Percentiles rank a stretch among this genome's conserved stretches.
Conservation (phyloP, 30 jellyfish, hydroid and myxozoan species). For the Hydra vulgaris region DNA sequence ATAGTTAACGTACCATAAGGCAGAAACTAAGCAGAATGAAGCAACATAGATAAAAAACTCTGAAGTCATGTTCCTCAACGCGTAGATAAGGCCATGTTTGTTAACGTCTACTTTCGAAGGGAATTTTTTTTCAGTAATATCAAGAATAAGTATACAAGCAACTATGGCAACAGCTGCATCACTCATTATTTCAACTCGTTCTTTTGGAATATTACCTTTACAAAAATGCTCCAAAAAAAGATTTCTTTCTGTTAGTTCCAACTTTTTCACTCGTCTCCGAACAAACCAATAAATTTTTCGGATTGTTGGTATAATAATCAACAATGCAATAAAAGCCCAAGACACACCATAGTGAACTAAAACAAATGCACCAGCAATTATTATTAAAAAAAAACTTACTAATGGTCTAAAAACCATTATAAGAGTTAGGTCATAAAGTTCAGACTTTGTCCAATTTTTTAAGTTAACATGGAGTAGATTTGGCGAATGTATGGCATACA, state of each 20-base stretch:
- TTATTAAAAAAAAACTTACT: background rate
- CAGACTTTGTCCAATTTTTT: conserved; percentile 14
- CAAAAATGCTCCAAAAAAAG: conserved; percentile 3
- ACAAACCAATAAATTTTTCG: conserved; percentile 11
- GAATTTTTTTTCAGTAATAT: conserved; percentile 22
- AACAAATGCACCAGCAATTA: conserved; percentile 7
- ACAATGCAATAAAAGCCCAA: conserved; percentile 23
- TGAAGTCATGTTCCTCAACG: conserved; percentile 2
- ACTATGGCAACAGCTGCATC: conserved; percentile 39
- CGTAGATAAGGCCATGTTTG: background rate
- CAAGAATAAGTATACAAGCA: conserved; percentile 24
- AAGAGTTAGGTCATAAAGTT: background rate
- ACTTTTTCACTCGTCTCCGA: conserved; percentile 2
- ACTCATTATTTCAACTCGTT: conserved; percentile 26
- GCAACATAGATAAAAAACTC: conserved; percentile 10
- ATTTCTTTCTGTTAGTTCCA: background rate
- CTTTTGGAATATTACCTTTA: conserved; percentile 25
- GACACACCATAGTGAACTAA: conserved; percentile 13
- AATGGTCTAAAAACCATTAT: background rate
- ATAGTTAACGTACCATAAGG: conserved; percentile 26
- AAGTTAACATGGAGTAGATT: conserved; percentile 16
- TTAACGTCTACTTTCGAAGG: background rate
- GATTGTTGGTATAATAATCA: conserved; percentile 7
- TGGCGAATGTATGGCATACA: conserved; percentile 24
- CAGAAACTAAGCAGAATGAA: conserved; percentile 4